phyloP scores from a whole-genome alignment of 2,888 invertebrate species.

The Leptodirus hochenwartii region DNA sequence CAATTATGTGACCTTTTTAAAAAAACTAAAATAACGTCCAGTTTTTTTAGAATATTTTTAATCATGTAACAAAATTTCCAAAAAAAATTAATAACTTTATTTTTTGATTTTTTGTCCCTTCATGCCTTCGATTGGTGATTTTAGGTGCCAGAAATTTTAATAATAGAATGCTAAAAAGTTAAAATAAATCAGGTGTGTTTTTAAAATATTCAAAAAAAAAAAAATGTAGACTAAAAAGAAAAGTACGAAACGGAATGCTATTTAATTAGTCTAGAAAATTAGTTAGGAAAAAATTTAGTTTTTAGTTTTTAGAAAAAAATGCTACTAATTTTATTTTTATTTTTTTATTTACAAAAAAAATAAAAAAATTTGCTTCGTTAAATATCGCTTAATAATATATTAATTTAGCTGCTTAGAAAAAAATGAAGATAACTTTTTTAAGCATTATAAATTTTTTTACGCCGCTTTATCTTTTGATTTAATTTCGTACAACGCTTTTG shows the following conservation, averaged over 20 bases:
- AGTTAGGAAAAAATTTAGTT: not conserved
- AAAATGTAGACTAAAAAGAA: not conserved
- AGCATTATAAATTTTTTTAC: no score
- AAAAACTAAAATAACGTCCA: not conserved
- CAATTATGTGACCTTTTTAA: no score
- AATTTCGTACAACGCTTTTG: no score
- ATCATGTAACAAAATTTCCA: not conserved
- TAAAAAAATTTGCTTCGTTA: not conserved
- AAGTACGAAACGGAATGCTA: not conserved
- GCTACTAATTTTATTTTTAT: not conserved
- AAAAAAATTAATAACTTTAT: slow-evolving; percentile 5
- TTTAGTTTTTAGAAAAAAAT: not conserved
- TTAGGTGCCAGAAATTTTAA: slow-evolving; percentile 28
- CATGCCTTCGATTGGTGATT: slow-evolving; percentile 20
- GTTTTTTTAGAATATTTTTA: slow-evolving; percentile 1
- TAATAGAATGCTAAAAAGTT: slow-evolving; percentile 25
- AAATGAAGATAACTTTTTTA: slow-evolving; percentile 5
- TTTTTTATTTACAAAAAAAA: not conserved
- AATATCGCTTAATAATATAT: not conserved
- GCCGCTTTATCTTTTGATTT: no score
- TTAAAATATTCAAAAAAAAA: not conserved
- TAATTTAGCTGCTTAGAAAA: not conserved
- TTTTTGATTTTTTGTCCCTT: slow-evolving; percentile 18
- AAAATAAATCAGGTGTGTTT: slow-evolving; percentile 1
- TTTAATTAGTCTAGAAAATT: not conserved